Conservation (phyloP, 2,888 invertebrate species). For the Acanthococcus lagerstroemiae region DNA sequence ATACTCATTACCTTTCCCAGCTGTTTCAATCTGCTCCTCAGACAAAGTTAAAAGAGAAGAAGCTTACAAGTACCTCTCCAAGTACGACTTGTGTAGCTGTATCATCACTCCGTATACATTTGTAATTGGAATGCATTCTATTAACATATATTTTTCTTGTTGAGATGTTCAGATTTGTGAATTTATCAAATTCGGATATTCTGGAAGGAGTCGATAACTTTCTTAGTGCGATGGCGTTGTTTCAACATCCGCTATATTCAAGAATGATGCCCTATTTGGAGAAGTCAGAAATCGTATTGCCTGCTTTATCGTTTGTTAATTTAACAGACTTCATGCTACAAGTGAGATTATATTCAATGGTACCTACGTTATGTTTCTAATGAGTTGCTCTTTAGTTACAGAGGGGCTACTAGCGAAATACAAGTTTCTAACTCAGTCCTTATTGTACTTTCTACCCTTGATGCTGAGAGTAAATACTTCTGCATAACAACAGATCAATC, state of each 20-base stretch:
- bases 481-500: too few species aligned
- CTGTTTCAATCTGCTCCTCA: conserved; percentile 38
- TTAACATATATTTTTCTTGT: background rate
- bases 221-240: conserved; percentile 34
- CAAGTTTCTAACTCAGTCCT: too few species aligned
- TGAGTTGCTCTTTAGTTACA: too few species aligned
- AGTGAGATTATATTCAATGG: too few species aligned
- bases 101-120: background rate
- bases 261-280: conserved; percentile 35
- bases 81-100: background rate
- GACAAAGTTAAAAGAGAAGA: conserved; percentile 37
- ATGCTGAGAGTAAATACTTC: too few species aligned
- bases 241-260: conserved; percentile 37
- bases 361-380: too few species aligned
- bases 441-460: too few species aligned
- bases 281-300: conserved; percentile 31
- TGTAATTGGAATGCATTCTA: background rate
- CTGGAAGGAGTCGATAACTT: conserved; percentile 32
- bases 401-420: too few species aligned
- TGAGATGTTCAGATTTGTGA: conserved; percentile 11
- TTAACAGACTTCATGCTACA: conserved; percentile 37
- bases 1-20: conserved; percentile 38
- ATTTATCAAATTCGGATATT: conserved; percentile 6
- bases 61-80: conserved; percentile 35
- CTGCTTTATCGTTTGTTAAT: conserved; percentile 34